Evolutionary conservation across 2,797 vertebrate genomes (phyloP).

Genomic region (Rachycentron canadum): DNA sequence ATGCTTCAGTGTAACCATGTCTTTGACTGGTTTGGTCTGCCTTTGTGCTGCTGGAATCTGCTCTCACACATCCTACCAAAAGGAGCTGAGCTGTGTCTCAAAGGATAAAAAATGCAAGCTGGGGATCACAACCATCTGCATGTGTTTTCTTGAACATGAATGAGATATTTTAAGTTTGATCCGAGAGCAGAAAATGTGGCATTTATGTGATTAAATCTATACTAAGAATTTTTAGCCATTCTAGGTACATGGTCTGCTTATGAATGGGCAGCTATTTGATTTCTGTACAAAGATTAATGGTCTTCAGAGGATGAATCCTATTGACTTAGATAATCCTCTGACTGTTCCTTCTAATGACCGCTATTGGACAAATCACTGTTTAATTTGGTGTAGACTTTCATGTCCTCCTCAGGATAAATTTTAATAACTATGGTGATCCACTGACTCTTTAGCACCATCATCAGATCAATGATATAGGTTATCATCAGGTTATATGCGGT

Average conservation of each 20-base stretch:
- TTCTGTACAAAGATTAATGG: neutral
- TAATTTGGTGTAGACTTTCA: neutral
- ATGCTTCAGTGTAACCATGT: neutral
- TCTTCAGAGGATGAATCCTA: constrained; percentile 6
- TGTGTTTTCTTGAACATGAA: constrained; percentile 12
- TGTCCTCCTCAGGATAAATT: neutral
- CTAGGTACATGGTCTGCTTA: no score
- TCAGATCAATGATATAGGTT: neutral
- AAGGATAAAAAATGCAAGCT: neutral
- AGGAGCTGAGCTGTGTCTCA: constrained; percentile 6
- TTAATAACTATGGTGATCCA: neutral
- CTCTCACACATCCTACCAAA: neutral
- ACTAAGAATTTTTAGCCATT: neutral
- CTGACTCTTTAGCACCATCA: neutral
- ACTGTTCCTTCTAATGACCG: neutral
- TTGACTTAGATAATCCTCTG: neutral
- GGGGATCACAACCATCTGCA: neutral
- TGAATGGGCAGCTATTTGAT: no score
- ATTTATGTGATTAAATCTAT: neutral
- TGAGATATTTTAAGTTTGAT: constrained; percentile 8
- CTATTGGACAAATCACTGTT: neutral
- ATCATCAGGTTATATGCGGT: neutral
- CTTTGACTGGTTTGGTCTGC: constrained; percentile 5
- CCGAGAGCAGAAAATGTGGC: neutral
- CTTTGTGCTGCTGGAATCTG: constrained; percentile 5